A percentile compares a stretch with the other conserved stretches of the same genome.
Conservation (phyloP, 2,888 invertebrate genomes). For the Glaucopsyche alexis region DNA sequence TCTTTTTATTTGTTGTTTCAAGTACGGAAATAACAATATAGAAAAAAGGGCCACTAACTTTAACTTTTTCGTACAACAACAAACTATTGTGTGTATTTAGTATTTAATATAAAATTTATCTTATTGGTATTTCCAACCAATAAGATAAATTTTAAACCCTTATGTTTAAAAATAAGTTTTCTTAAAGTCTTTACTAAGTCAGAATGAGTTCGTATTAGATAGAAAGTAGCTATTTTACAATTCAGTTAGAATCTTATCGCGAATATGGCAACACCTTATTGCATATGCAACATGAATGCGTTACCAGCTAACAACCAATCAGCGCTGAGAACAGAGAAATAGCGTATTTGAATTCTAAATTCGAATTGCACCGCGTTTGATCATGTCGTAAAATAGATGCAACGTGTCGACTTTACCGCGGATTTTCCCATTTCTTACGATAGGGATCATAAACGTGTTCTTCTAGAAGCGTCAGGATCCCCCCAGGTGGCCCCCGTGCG, state of each 20-base stretch:
- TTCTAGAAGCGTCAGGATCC: neutral
- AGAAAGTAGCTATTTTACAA: slow-evolving; percentile 8
- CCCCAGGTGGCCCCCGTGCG: too few species aligned
- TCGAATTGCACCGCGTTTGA: slow-evolving; percentile 38
- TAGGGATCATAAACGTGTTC: neutral
- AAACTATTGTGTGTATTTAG: neutral
- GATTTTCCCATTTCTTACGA: slow-evolving; percentile 21
- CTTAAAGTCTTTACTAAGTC: neutral
- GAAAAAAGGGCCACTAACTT: too few species aligned
- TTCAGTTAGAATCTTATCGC: slow-evolving; percentile 23
- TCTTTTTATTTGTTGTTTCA: too few species aligned
- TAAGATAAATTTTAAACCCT: neutral
- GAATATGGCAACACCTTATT: slow-evolving; percentile 30
- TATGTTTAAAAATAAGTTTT: neutral
- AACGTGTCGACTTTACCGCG: slow-evolving; percentile 19
- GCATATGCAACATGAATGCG: slow-evolving; percentile 31
- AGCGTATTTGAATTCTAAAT: slow-evolving; percentile 41
- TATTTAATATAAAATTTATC: too few species aligned
- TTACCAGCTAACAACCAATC: slow-evolving; percentile 38
- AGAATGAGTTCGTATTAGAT: neutral
- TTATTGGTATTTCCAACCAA: too few species aligned
- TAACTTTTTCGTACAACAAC: neutral
- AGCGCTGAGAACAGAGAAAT: slow-evolving; percentile 35
- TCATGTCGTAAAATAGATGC: slow-evolving; percentile 33
- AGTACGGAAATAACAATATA: too few species aligned